Base-by-base conservation (phyloP, 1,140 invertebrate genomes). In the Megathymus violae region DNA sequence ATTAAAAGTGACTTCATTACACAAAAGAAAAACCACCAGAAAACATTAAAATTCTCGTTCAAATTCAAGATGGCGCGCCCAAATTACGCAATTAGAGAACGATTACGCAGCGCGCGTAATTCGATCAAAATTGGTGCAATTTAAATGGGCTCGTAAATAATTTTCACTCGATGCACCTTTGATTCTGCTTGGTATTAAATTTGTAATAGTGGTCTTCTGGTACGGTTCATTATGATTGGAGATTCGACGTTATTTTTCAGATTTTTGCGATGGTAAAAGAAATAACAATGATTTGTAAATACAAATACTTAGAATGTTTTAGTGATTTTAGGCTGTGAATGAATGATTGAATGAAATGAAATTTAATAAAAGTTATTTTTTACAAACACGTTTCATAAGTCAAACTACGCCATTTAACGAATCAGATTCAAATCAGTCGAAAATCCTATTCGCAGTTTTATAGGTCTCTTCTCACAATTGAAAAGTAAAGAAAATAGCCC, bases 111-210 rank as follows among this genome's bases (percentile, higher is more conserved):
- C 41, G 54, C 27, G 43, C 54, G 54, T 59, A 59, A 59, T 59
- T 59, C 46, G 54, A 59, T 59, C 54, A 47, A 59, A 59, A 59
- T 59, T 59, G 54, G 54, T 59, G 54, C 54, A 59, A 59, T 59
- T 59, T 59, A 46, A 59, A 46, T 59, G 54, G 41, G 15, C 54
- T 59, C 54, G 54, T 59, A 59, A 59, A 59, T 59, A 36, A 59
- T 59, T 59, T 59, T 59, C 41, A 59, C 54, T 16, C 54, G 54
- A 46, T 59, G 41, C 54, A 59, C 41, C 54, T 59, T 59, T 59
- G 22, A 59, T 46, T 59, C 54, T 7, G 27, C 16, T 34, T 46
- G 22, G 11, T 58, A 58, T 19, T 17, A 58, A 58, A 31, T 58
- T 25, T 3, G 27, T 19, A 44, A 54, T 54, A 16, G 7, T 15